phyloP scores from a whole-genome alignment of 2,113 vertebrate genomes.

The Struthidea cinerea region DNA sequence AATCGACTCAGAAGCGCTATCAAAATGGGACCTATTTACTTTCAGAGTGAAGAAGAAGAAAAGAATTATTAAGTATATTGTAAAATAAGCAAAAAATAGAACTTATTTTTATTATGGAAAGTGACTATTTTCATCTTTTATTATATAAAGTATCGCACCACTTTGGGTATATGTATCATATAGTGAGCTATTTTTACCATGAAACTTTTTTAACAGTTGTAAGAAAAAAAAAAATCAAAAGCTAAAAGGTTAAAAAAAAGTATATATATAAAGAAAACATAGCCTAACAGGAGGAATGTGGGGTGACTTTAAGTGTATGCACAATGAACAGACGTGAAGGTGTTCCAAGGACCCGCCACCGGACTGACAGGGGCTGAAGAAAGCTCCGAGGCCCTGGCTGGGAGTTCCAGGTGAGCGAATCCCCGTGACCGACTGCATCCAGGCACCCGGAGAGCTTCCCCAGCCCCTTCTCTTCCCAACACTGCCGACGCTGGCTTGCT shows the following conservation, averaged over 20 bases:
- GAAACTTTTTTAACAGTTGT: slow-evolving; percentile 81
- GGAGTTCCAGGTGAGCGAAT: background rate
- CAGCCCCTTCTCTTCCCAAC: slow-evolving; percentile 15
- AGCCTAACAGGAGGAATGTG: slow-evolving; percentile 52
- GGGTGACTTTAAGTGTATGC: background rate
- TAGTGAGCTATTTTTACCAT: slow-evolving; percentile 92
- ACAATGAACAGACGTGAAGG: slow-evolving; percentile 14
- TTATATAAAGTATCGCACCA: slow-evolving; percentile 86
- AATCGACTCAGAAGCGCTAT: slow-evolving; percentile 45
- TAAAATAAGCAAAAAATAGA: slow-evolving; percentile 99
- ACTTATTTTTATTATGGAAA: slow-evolving; percentile 99
- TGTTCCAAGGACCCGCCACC: slow-evolving; percentile 11
- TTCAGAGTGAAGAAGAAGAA: slow-evolving; percentile 76
- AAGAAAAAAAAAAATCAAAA: slow-evolving; percentile 68
- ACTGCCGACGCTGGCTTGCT: background rate
- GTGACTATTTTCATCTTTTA: slow-evolving; percentile 89
- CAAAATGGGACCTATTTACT: slow-evolving; percentile 69
- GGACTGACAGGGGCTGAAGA: background rate
- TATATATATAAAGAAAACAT: slow-evolving; percentile 60
- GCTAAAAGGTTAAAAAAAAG: slow-evolving; percentile 56
- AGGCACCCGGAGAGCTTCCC: background rate
- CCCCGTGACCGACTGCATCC: background rate
- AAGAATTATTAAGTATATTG: slow-evolving; percentile 96
- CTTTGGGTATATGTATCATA: slow-evolving; percentile 87
- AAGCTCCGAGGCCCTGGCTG: background rate